These are phyloP conservation scores for Drosophila mauritiana DNA, from an alignment of 1,140 invertebrate species.

Conservation along the genomic window DNA sequence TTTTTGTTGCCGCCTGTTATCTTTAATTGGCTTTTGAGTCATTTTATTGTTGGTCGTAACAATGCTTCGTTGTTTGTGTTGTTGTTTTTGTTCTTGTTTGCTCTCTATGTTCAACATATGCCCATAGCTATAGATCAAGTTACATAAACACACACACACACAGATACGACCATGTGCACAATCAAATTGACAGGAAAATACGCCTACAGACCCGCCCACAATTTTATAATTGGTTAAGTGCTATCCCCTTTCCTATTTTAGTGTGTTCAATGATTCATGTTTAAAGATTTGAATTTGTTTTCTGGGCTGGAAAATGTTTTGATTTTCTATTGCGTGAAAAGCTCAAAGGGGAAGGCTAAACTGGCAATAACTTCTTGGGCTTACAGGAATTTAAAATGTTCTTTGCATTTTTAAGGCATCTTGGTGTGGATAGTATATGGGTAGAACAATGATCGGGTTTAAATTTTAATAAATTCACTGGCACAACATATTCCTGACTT, in stretches of 20 bases:
- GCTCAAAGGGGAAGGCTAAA: conserved; percentile 15
- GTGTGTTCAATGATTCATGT: conserved; percentile 74
- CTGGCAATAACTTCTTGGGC: conserved; percentile 42
- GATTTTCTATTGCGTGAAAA: conserved; percentile 25
- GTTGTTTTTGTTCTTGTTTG: conserved; percentile 7
- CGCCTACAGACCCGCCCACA: conserved; percentile 30
- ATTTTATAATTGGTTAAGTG: conserved; percentile 63
- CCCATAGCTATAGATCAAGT: conserved; percentile 62
- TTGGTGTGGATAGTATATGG: too few relatives aligned
- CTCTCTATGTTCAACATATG: conserved; percentile 43
- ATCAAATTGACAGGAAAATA: conserved; percentile 39
- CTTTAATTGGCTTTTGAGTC: conserved; percentile 79
- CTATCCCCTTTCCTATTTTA: conserved; percentile 16
- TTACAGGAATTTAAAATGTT: conserved; percentile 21
- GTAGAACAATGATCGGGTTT: background rate
- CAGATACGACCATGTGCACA: conserved; percentile 9
- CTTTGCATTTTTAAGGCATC: background rate
- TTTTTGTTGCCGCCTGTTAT: conserved; percentile 65
- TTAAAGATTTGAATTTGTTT: conserved; percentile 67
- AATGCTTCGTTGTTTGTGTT: conserved; percentile 29
- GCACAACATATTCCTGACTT: background rate
- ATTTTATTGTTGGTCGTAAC: conserved; percentile 63
- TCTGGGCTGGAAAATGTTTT: conserved; percentile 13
- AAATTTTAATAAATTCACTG: background rate
- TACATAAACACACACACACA: conserved; percentile 29